Evolutionary conservation across 2,797 vertebrate genomes (phyloP), one percentile per base, ranked within the genome.

Genomic region (Uromys caudimaculatus): DNA sequence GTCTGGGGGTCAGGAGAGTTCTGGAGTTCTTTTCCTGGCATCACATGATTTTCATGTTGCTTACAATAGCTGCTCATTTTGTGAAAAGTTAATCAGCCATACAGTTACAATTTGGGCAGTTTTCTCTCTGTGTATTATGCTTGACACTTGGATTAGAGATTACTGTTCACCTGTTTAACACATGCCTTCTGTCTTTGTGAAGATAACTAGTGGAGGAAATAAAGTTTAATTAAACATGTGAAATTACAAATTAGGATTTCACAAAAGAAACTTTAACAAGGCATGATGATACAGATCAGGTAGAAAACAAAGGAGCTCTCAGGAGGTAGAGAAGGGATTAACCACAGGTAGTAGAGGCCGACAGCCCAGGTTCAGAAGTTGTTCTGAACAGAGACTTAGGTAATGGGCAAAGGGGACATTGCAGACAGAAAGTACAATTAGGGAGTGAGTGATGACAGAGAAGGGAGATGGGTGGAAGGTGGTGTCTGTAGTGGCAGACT

Each of bases 141-240:
- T 54, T 92, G 62, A n/a, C 54, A 85, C 94, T 97, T 95, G 77
- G 44, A 86, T 94, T 90, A 83, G 86, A 90, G 95, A 85, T 64
- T 56, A 84, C 50, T 90, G 38, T 71, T 67, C 29, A 77, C 7
- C 91, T 87, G 23, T 90, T 82, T 85, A 95, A 50, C 13, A 50
- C 16, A 62, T 50, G 8, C 2, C 84, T 73, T 96, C 69, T 95
- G 21, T 89, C 83, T 50, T 92, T 47, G 44, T 93, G 29, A 94
- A 44, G 29, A 35, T 67, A 64, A 23, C 93, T 52, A 95, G 60
- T 83, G 50, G 54, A 95, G 60, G n/a, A n/a, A 89, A 9, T 95
- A 38, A 92, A 94, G 50, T 85, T 58, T 47, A 78, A 69, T 50
- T 93, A 82, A 94, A 82, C 29, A 81, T 87, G n/a, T 87, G 87